Evolutionary conservation across 2,888 invertebrate genomes (phyloP).

Genomic region (Liposcelis brunnea): DNA sequence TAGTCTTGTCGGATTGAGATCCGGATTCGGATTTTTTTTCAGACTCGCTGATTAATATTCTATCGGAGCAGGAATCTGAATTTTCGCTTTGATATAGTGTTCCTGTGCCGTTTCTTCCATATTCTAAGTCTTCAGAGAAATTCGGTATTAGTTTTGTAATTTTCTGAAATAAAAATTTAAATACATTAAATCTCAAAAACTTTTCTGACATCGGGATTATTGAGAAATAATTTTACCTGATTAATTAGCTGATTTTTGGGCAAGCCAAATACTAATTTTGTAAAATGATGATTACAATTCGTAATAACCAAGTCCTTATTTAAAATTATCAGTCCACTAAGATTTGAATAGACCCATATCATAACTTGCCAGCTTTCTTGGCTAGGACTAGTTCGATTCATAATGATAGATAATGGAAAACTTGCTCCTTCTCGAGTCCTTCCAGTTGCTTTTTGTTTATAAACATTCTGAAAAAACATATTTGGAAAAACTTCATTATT

Average conservation of each 20-base stretch:
- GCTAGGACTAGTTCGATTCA: slow-evolving; percentile 19
- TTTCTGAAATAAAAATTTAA: slow-evolving; percentile 23
- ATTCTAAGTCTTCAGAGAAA: slow-evolving; percentile 39
- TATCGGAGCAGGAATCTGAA: slow-evolving; percentile 22
- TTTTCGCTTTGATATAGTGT: slow-evolving; percentile 37
- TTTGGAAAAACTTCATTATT: neutral
- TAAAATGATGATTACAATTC: slow-evolving; percentile 48
- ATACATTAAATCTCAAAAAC: neutral
- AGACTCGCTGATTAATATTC: neutral
- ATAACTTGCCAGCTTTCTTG: slow-evolving; percentile 18
- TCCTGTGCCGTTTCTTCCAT: slow-evolving; percentile 35
- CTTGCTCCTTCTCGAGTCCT: slow-evolving; percentile 41
- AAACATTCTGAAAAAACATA: slow-evolving; percentile 26
- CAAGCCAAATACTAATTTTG: slow-evolving; percentile 45
- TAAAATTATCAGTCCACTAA: slow-evolving; percentile 46
- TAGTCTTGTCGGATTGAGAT: neutral
- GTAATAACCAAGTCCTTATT: slow-evolving; percentile 42
- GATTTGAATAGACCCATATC: slow-evolving; percentile 38
- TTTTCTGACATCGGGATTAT: too few species aligned
- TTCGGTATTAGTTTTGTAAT: slow-evolving; percentile 40
- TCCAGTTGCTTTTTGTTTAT: slow-evolving; percentile 47
- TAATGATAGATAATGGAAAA: slow-evolving; percentile 41
- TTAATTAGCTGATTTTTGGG: slow-evolving; percentile 39
- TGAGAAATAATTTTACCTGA: slow-evolving; percentile 21
- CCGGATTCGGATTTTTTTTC: neutral